Percentiles rank a stretch among this genome's conserved stretches.
Conservation (phyloP, 2,797 vertebrate genomes). For the Pangasius djambal region DNA sequence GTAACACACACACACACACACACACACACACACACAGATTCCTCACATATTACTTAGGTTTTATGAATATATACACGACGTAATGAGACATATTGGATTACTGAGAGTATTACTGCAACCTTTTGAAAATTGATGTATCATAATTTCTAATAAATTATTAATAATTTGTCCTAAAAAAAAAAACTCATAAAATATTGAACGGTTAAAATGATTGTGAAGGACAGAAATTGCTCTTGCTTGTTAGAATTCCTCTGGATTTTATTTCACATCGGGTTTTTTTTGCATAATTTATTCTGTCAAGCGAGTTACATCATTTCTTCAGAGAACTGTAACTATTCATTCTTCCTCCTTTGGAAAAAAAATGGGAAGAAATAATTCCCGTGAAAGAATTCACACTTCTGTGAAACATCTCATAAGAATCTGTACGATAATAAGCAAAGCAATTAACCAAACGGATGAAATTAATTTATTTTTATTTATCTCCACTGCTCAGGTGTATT, state of each 20-base stretch:
- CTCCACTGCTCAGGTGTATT: not conserved
- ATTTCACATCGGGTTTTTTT: not conserved
- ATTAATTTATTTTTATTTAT: not conserved
- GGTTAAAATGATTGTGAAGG: not conserved
- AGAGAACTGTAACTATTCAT: not conserved
- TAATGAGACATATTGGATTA: not conserved
- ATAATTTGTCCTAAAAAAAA: not conserved
- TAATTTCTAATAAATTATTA: not conserved
- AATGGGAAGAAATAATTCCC: not conserved
- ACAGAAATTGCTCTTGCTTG: not conserved
- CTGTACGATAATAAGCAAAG: not conserved
- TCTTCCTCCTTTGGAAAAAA: not conserved
- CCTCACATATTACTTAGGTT: not conserved
- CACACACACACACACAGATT: not conserved
- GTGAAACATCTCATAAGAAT: not conserved
- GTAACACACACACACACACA: not conserved
- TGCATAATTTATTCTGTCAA: slow-evolving; percentile 32
- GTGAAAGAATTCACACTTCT: not conserved
- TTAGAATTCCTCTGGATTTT: slow-evolving; percentile 7
- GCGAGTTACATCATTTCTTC: not conserved
- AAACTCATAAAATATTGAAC: not conserved
- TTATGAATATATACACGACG: not conserved
- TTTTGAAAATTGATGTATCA: not conserved
- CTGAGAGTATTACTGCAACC: not conserved
- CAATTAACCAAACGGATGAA: not conserved